A percentile compares a stretch with the other conserved stretches of the same genome.
Evolutionary conservation across 2,888 invertebrate species (phyloP).

Genomic region (Euplexia lucipara): DNA sequence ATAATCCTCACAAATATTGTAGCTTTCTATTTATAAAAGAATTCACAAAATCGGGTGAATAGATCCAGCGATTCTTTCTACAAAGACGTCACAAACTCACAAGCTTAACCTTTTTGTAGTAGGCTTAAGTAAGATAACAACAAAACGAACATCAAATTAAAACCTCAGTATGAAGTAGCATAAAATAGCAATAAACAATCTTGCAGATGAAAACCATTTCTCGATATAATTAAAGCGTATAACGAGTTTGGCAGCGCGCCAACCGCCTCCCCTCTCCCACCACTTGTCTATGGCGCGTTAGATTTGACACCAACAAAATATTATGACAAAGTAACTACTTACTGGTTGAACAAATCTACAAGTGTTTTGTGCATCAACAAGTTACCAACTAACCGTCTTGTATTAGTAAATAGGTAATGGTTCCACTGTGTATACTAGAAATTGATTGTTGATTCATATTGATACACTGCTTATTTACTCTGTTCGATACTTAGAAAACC

Average conservation of each 20-base stretch:
- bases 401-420: slow-evolving; percentile 19
- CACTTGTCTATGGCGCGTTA: not conserved
- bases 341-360: slow-evolving; percentile 45
- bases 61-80: too few species aligned
- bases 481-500: not conserved
- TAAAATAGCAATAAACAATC: not conserved
- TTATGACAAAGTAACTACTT: slow-evolving; percentile 29
- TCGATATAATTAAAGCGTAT: slow-evolving; percentile 17
- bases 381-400: slow-evolving; percentile 11
- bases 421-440: slow-evolving; percentile 5
- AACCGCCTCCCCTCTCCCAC: slow-evolving; percentile 10
- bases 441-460: slow-evolving; percentile 30
- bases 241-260: slow-evolving; percentile 36
- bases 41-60: too few species aligned
- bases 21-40: too few species aligned
- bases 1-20: too few species aligned
- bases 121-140: too few species aligned
- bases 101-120: too few species aligned
- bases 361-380: slow-evolving; percentile 50
- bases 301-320: slow-evolving; percentile 22
- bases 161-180: not conserved
- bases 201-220: slow-evolving; percentile 16
- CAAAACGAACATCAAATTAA: not conserved
- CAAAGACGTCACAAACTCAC: too few species aligned
- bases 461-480: slow-evolving; percentile 21